phyloP scores from a whole-genome alignment of 2,797 vertebrate genomes.

The Gallinago nigripennis region DNA sequence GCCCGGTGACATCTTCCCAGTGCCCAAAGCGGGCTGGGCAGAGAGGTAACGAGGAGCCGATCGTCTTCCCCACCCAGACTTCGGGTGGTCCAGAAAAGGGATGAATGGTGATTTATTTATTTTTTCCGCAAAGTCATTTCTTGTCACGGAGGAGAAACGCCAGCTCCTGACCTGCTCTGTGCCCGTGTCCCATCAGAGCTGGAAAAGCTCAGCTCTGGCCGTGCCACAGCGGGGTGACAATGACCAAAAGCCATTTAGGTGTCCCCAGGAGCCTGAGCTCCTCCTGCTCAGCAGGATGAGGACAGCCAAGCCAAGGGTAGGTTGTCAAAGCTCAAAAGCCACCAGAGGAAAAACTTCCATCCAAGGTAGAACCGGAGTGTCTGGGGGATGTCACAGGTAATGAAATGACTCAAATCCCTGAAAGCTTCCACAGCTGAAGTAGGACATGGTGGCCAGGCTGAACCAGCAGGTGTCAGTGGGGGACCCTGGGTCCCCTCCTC shows the following conservation, averaged over 20 bases:
- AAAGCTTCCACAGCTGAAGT: neutral
- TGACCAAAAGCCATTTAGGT: neutral
- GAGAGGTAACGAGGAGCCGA: rapidly evolving
- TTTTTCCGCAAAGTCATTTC: neutral
- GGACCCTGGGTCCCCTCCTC: neutral
- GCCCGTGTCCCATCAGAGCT: rapidly evolving
- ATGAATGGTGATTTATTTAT: rapidly evolving
- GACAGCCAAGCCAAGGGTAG: rapidly evolving
- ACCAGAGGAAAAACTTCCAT: rapidly evolving
- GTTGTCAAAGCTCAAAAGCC: neutral
- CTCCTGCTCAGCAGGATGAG: neutral
- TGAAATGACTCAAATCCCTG: neutral
- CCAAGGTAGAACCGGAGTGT: neutral
- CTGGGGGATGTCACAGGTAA: neutral
- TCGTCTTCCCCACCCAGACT: neutral
- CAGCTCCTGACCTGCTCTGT: neutral
- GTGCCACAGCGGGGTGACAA: neutral
- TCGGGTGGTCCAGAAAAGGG: neutral
- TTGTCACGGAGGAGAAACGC: rapidly evolving
- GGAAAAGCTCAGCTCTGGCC: neutral
- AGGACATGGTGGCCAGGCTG: neutral
- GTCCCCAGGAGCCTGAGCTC: rapidly evolving
- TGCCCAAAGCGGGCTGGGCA: rapidly evolving
- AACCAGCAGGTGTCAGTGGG: neutral
- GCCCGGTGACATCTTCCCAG: rapidly evolving